Conservation (phyloP, 2,113 vertebrate genomes). For the Hirundichthys speculiger region DNA sequence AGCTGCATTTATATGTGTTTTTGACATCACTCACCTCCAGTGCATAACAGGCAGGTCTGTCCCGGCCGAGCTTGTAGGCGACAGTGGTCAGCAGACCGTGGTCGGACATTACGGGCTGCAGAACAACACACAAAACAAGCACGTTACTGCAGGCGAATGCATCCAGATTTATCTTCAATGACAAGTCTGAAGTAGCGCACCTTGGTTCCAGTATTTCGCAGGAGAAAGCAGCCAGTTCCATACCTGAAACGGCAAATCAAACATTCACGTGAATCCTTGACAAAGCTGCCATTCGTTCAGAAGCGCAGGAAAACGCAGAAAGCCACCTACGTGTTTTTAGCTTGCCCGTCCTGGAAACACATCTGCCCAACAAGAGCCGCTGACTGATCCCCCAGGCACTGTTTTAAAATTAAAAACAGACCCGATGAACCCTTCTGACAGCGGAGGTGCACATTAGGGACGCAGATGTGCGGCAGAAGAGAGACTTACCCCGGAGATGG, state of each 20-base stretch:
- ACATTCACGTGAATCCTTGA: neutral
- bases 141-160: neutral
- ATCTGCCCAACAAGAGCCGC: conserved; percentile 95
- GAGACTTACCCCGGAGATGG: conserved; percentile 92
- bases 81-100: conserved; percentile 95
- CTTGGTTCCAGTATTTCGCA: conserved; percentile 92
- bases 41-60: conserved; percentile 90
- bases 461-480: too few species aligned
- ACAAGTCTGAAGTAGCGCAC: conserved; percentile 55
- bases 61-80: conserved; percentile 91
- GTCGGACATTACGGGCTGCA: conserved; percentile 90
- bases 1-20: too few species aligned
- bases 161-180: neutral
- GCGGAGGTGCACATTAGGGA: neutral
- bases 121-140: conserved; percentile 3
- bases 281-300: neutral
- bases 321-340: conserved; percentile 92
- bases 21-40: conserved; percentile 82
- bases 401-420: neutral
- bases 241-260: conserved; percentile 81
- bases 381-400: conserved; percentile 87
- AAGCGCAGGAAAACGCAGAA: neutral
- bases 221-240: conserved; percentile 94
- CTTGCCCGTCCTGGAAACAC: conserved; percentile 93
- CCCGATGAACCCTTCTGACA: neutral